Conservation (phyloP, 2,888 invertebrate species). For the Orgyia antiqua region DNA sequence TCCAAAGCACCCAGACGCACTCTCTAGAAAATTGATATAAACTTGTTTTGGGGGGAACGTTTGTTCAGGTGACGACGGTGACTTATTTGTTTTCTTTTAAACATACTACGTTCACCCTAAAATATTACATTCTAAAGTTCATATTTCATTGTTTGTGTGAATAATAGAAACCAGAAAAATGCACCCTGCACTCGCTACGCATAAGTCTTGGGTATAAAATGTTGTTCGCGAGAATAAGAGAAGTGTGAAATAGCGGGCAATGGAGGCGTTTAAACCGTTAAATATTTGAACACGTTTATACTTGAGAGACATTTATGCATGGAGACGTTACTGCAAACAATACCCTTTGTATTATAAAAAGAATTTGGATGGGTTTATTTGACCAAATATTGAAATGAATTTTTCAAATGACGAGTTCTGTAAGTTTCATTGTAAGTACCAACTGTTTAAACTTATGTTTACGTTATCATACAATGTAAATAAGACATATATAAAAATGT, state of each 20-base stretch:
- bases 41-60: constrained; percentile 63
- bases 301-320: constrained; percentile 26
- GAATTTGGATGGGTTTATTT: constrained; percentile 8
- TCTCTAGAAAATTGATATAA: constrained; percentile 74
- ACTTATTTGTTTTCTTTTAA: constrained; percentile 47
- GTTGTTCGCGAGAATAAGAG: constrained; percentile 56
- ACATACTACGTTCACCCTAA: constrained; percentile 35
- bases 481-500: too few relatives aligned
- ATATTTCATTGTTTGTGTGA: constrained; percentile 25
- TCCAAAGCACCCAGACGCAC: constrained; percentile 68
- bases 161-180: constrained; percentile 56
- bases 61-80: constrained; percentile 66
- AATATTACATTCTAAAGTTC: constrained; percentile 21
- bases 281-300: constrained; percentile 45
- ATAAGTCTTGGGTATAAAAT: constrained; percentile 53
- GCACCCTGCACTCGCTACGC: constrained; percentile 44
- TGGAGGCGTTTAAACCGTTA: constrained; percentile 37
- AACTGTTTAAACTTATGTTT: too few relatives aligned
- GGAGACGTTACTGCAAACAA: constrained; percentile 16
- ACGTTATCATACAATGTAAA: too few relatives aligned
- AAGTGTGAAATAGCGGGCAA: constrained; percentile 47
- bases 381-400: constrained; percentile 6
- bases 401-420: too few relatives aligned
- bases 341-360: constrained; percentile 20
- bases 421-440: too few relatives aligned